Base-by-base conservation (phyloP, 2,113 vertebrate genomes). In the Colius striatus region DNA sequence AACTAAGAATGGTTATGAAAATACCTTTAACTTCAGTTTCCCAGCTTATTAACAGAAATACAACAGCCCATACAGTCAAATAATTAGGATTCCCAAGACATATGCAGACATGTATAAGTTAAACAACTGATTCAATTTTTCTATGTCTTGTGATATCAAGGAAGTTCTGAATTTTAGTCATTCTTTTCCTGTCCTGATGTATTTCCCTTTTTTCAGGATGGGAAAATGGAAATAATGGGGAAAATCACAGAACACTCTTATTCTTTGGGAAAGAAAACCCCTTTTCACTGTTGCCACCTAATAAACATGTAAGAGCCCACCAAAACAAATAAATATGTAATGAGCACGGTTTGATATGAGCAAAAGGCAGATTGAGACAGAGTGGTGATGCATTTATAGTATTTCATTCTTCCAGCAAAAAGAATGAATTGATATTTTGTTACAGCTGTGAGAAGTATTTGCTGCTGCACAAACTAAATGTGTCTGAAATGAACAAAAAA, bases 391-490 rank as follows among this genome's bases (percentile, higher is more conserved):
- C 54, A 84, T 82, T 79, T 95, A 65, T 92, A 79, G 27, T 43
- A 16, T 84, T 41, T 94, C 41, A 34, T 63, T 89, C 61, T 95
- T 82, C 30, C 54, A 78, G 62, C 54, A 54, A 68, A 84, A 89
- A 91, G 32, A 18, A 79, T 21, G 5, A 91, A 87, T 34, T 61
- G 43, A 11, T 63, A 82, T 70, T 75, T 91, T 73, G 36, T 54
- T 87, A 84, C 10, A 89, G 54, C 48, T 72, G 74, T 84, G 29
- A 84, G 51, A 87, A 92, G 73, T 82, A 94, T 79, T 63, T 85
- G 63, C 73, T 94, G 36, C 47, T 83, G n/a, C 67, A 85, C 29
- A 62, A 71, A 77, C 65, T 70, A 61, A 70, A 58, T 48, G 16
- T 79, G 41, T 48, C 47, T 85, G 76, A 73, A 79, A 76, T 61